A percentile compares a stretch with the other conserved stretches of the same genome.
Conservation (phyloP, 2,113 vertebrate species). For the Dromas ardeola region DNA sequence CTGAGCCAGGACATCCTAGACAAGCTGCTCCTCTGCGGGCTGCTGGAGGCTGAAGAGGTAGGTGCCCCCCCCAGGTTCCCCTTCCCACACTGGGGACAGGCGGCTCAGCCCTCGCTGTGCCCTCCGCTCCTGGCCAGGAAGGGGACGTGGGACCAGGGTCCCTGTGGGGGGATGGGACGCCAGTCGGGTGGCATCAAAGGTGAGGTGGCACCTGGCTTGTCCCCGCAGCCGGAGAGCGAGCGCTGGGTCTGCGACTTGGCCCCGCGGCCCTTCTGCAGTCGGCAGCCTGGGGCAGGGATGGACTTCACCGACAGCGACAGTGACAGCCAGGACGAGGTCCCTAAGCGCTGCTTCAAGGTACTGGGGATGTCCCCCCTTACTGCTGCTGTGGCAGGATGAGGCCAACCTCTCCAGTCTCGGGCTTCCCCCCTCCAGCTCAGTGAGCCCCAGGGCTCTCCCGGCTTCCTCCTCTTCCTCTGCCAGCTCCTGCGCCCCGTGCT, state of each 20-base stretch:
- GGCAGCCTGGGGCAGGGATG: constrained; percentile 63
- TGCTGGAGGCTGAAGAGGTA: constrained; percentile 90
- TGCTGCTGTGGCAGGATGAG: rapidly evolving
- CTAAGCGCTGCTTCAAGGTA: constrained; percentile 84
- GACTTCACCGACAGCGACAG: constrained; percentile 82
- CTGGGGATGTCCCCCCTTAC: neutral
- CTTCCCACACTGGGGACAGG: rapidly evolving
- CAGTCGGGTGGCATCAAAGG: rapidly evolving
- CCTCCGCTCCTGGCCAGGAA: neutral
- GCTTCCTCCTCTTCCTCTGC: constrained; percentile 88
- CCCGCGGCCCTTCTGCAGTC: constrained; percentile 21
- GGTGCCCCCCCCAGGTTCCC: neutral
- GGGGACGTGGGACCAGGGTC: too few relatives aligned
- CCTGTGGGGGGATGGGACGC: neutral
- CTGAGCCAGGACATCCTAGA: constrained; percentile 85
- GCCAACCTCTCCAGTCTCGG: rapidly evolving
- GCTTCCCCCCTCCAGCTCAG: constrained; percentile 72
- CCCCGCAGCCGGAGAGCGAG: neutral
- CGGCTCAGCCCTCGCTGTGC: neutral
- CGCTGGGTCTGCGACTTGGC: constrained; percentile 75
- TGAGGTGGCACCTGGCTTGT: neutral
- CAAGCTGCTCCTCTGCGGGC: constrained; percentile 86
- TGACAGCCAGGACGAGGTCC: constrained; percentile 70
- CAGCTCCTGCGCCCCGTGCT: constrained; percentile 83
- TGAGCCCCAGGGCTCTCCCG: constrained; percentile 77